These are phyloP conservation scores for Diachrysia chrysitis DNA, from an alignment of 2,888 invertebrate species.

Conservation along the genomic window DNA sequence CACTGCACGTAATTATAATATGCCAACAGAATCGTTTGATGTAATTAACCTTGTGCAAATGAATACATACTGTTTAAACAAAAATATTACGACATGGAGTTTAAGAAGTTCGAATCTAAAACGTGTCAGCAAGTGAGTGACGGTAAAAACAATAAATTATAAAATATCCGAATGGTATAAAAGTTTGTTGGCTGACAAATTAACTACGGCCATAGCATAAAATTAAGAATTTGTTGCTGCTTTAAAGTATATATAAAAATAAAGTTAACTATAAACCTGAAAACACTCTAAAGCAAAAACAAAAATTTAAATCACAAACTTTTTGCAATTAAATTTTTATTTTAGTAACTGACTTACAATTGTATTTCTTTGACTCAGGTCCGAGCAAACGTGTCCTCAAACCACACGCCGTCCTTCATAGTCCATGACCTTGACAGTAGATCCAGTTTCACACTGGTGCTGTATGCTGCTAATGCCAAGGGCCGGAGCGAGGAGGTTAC, in stretches of 20 bases:
- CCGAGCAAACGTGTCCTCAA: constrained; percentile 89
- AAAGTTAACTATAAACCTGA: no score
- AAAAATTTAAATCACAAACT: no score
- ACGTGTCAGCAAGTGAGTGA: no score
- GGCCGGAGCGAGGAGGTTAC: constrained; percentile 94
- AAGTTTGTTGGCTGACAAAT: not conserved
- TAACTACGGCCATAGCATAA: no score
- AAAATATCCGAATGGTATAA: no score
- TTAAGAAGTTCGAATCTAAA: not conserved
- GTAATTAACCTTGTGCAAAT: not conserved
- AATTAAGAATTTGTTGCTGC: no score
- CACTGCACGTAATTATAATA: not conserved
- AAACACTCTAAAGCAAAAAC: no score
- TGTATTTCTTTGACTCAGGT: constrained; percentile 71
- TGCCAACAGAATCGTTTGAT: not conserved
- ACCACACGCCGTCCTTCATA: constrained; percentile 90
- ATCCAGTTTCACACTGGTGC: constrained; percentile 92
- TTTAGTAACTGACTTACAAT: no score
- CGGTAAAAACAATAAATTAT: no score
- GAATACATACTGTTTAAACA: not conserved
- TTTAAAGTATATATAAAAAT: no score
- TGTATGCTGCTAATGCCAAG: constrained; percentile 96
- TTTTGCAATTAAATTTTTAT: no score
- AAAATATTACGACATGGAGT: not conserved
- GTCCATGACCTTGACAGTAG: constrained; percentile 91